These are phyloP conservation scores for Hyposmocoma kahamanoa DNA, from an alignment of 1,140 invertebrate genomes.

Conservation along the genomic window DNA sequence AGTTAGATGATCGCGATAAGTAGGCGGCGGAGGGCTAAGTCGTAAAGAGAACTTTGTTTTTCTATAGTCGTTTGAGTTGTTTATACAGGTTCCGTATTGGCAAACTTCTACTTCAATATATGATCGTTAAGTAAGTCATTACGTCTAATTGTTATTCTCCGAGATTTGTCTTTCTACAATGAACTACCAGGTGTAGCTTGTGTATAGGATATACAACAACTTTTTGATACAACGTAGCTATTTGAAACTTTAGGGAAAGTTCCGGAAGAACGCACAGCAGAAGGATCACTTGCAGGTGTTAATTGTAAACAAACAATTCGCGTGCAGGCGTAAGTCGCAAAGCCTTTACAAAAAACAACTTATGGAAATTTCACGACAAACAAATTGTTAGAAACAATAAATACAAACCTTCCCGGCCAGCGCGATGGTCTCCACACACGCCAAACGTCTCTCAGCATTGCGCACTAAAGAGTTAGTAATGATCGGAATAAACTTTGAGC, in stretches of 20 bases:
- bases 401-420: slow-evolving; percentile 8
- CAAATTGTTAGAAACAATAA: not conserved
- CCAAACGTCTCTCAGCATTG: slow-evolving; percentile 25
- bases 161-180: no score
- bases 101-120: not conserved
- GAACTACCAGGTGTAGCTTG: no score
- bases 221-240: no score
- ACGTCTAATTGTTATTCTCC: not conserved
- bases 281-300: not conserved
- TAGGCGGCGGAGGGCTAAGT: not conserved
- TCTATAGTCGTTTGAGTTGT: not conserved
- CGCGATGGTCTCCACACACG: slow-evolving; percentile 3
- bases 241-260: no score
- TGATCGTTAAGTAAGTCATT: not conserved
- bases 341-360: slow-evolving; percentile 4
- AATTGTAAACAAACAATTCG: slow-evolving; percentile 10
- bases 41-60: slow-evolving; percentile 1
- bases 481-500: slow-evolving; percentile 37
- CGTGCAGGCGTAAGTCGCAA: slow-evolving; percentile 3
- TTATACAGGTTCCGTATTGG: not conserved
- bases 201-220: no score
- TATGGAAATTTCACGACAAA: not conserved
- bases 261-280: not conserved
- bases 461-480: slow-evolving; percentile 24
- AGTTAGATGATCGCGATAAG: not conserved